Conservation (phyloP, 2,797 vertebrate species). For the Spheniscus humboldti region DNA sequence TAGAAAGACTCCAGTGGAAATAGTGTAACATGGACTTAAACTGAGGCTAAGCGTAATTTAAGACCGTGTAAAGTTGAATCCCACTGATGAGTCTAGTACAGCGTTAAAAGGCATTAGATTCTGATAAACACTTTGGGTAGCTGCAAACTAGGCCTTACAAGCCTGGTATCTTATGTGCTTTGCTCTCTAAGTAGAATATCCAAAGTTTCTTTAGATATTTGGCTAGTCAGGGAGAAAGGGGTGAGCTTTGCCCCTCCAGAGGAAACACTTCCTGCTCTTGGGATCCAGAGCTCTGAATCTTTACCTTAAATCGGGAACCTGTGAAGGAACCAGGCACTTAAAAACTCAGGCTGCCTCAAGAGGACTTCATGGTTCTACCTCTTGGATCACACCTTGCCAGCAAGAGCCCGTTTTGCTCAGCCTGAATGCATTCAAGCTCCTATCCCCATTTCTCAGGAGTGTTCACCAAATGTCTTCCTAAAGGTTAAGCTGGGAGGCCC, state of each 20-base stretch:
- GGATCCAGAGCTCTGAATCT: neutral
- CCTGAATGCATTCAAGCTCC: neutral
- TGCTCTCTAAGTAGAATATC: neutral
- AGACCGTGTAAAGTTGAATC: neutral
- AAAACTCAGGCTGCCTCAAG: neutral
- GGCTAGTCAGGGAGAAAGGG: neutral
- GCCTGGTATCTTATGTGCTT: neutral
- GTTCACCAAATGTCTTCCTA: accelerated
- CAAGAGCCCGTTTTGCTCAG: neutral
- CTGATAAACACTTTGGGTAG: neutral
- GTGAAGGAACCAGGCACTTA: neutral
- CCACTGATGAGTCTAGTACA: neutral
- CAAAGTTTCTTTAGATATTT: neutral
- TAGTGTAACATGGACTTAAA: neutral
- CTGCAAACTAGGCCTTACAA: neutral
- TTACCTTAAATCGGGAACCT: neutral
- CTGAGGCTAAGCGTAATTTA: neutral
- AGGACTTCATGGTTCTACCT: neutral
- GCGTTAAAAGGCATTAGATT: neutral
- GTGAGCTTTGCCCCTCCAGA: neutral
- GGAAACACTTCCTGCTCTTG: neutral
- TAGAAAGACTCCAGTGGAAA: neutral
- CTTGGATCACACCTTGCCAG: neutral
- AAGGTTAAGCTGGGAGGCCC: conserved; percentile 34
- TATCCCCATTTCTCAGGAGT: neutral